Conservation (phyloP, 2,797 vertebrate genomes). For the Prunella strophiata region DNA sequence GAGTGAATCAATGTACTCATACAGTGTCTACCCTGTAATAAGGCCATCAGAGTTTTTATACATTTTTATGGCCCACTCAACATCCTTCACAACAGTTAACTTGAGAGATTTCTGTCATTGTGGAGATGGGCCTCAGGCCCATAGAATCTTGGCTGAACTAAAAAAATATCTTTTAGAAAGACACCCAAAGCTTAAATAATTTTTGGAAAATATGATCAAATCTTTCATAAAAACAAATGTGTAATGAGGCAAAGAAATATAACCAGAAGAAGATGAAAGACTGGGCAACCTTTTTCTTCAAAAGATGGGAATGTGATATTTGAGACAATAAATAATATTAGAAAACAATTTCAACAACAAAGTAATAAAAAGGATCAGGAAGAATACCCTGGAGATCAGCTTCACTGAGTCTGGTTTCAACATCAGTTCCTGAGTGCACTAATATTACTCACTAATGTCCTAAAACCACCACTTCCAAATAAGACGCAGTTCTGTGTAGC, state of each 20-base stretch:
- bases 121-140: slow-evolving; percentile 25
- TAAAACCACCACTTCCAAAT: slow-evolving; percentile 6
- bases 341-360: slow-evolving; percentile 44
- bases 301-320: slow-evolving; percentile 28
- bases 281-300: slow-evolving; percentile 5
- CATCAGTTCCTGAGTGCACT: background rate
- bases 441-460: background rate
- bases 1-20: slow-evolving; percentile 22
- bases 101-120: slow-evolving; percentile 36
- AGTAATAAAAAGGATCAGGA: slow-evolving; percentile 47
- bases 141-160: slow-evolving; percentile 46
- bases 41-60: slow-evolving; percentile 15
- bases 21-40: background rate
- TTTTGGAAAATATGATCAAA: slow-evolving; percentile 57
- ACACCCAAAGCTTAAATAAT: slow-evolving; percentile 35
- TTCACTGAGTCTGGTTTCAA: slow-evolving; percentile 35
- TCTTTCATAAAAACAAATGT: slow-evolving; percentile 48
- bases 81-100: slow-evolving; percentile 5
- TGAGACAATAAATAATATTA: slow-evolving; percentile 53
- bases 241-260: slow-evolving; percentile 38
- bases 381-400: slow-evolving; percentile 5
- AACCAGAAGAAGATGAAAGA: slow-evolving; percentile 48
- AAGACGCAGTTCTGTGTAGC: background rate
- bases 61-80: background rate
- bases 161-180: slow-evolving; percentile 36